phyloP scores from a whole-genome alignment of 2,797 vertebrate genomes.

The Myoxocephalus aenaeus region DNA sequence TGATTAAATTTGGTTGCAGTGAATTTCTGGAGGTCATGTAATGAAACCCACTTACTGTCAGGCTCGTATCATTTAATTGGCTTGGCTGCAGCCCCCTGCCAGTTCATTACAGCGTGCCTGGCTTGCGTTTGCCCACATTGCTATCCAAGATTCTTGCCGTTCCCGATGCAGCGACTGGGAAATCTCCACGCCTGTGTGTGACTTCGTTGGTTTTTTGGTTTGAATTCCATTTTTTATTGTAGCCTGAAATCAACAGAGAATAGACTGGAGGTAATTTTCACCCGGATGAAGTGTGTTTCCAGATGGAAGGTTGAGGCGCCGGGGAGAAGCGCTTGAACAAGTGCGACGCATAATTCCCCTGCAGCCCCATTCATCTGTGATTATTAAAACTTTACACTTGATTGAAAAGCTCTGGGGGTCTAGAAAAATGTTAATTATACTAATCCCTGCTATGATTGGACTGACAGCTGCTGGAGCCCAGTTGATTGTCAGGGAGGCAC shows the following conservation, averaged over 20 bases:
- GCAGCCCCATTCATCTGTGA: constrained; percentile 54
- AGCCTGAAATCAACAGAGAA: constrained; percentile 11
- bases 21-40: constrained; percentile 60
- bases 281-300: constrained; percentile 24
- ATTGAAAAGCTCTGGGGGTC: constrained; percentile 67
- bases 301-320: constrained; percentile 37
- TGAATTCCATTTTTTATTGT: constrained; percentile 8
- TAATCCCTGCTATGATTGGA: constrained; percentile 70
- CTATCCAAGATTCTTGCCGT: constrained; percentile 37
- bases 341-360: constrained; percentile 33
- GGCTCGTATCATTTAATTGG: constrained; percentile 73
- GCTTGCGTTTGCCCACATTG: constrained; percentile 33
- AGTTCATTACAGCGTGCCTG: constrained; percentile 51
- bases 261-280: constrained; percentile 17
- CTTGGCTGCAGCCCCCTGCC: constrained; percentile 47
- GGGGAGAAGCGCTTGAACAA: constrained; percentile 33
- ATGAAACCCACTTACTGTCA: constrained; percentile 66
- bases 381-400: constrained; percentile 69
- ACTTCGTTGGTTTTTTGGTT: constrained; percentile 18
- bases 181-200: constrained; percentile 21
- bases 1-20: constrained; percentile 58
- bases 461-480: constrained; percentile 61
- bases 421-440: constrained; percentile 72
- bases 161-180: constrained; percentile 31
- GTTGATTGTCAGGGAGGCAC: constrained; percentile 61